Evolutionary conservation across 2,888 invertebrate genomes (phyloP).

Genomic region (Monopis laevigella): DNA sequence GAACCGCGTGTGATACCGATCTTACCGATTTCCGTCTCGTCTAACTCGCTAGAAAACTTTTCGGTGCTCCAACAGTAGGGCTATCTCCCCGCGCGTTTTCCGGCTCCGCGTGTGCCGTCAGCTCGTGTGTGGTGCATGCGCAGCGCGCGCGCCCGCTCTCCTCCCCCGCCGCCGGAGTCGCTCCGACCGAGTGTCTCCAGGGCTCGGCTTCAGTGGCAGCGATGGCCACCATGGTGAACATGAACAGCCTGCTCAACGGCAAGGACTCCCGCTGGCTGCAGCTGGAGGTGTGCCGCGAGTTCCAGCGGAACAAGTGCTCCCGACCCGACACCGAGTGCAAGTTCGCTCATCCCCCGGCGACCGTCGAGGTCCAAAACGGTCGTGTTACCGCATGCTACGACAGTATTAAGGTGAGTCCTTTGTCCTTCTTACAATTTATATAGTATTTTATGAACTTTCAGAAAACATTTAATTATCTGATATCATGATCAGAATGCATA

Average conservation of each 20-base stretch:
- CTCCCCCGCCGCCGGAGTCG: slow-evolving; percentile 56
- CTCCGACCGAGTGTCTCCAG: slow-evolving; percentile 50
- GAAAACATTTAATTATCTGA: too few species aligned
- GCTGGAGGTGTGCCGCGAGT: slow-evolving; percentile 99
- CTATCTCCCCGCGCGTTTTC: slow-evolving; percentile 17
- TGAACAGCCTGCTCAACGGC: slow-evolving; percentile 96
- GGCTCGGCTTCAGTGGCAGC: slow-evolving; percentile 44
- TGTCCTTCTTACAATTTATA: too few species aligned
- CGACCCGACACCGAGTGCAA: slow-evolving; percentile 99
- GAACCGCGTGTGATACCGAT: slow-evolving; percentile 58
- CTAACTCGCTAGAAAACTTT: slow-evolving; percentile 65
- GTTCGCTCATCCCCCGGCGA: slow-evolving; percentile 99
- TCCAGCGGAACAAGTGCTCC: slow-evolving; percentile 99
- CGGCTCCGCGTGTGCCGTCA: slow-evolving; percentile 30
- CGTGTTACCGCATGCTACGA: slow-evolving; percentile 99
- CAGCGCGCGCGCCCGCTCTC: slow-evolving; percentile 57
- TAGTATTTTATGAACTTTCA: too few species aligned
- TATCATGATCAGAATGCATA: too few species aligned
- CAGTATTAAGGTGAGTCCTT: slow-evolving; percentile 95
- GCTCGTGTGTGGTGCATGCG: slow-evolving; percentile 17
- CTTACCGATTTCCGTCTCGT: slow-evolving; percentile 39
- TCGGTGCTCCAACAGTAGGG: slow-evolving; percentile 53
- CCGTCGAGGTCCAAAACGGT: slow-evolving; percentile 99
- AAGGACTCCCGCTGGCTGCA: slow-evolving; percentile 99
- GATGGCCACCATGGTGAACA: slow-evolving; percentile 92